A percentile compares a stretch with the other conserved stretches of the same genome.
These are phyloP conservation scores for Drosophila nebulosa DNA, from an alignment of 1,140 invertebrate genomes.

Conservation along the genomic window DNA sequence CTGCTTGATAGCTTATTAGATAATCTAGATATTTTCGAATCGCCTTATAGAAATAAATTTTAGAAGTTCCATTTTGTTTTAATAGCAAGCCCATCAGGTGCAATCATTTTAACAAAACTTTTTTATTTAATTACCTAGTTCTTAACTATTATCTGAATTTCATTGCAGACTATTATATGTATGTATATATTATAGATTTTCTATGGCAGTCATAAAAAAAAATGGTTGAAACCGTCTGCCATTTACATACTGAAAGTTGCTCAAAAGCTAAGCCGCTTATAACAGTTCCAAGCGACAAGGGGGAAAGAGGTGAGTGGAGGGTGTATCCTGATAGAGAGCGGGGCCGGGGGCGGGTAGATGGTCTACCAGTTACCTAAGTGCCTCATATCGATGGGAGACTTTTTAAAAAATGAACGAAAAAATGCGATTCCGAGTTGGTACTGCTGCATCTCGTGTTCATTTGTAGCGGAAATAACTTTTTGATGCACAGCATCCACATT, in stretches of 20 bases:
- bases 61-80: no score
- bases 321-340: not conserved
- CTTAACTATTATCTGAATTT: not conserved
- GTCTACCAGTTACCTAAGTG: constrained; percentile 41
- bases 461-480: constrained; percentile 76
- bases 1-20: no score
- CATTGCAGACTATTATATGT: not conserved
- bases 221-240: constrained; percentile 24
- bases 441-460: constrained; percentile 46
- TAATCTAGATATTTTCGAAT: no score
- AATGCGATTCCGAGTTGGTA: not conserved
- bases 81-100: not conserved
- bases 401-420: constrained; percentile 26
- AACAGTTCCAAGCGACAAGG: not conserved
- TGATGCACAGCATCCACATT: constrained; percentile 50
- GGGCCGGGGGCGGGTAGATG: constrained; percentile 8
- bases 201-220: constrained; percentile 8
- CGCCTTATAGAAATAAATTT: no score
- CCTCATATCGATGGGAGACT: constrained; percentile 52
- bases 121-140: not conserved
- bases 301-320: not conserved
- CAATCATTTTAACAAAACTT: not conserved
- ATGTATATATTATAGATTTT: constrained; percentile 37
- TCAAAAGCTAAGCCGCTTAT: constrained; percentile 71
- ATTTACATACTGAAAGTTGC: constrained; percentile 61